Conservation (phyloP, 2,797 vertebrate genomes). For the Sylvilagus floridanus region DNA sequence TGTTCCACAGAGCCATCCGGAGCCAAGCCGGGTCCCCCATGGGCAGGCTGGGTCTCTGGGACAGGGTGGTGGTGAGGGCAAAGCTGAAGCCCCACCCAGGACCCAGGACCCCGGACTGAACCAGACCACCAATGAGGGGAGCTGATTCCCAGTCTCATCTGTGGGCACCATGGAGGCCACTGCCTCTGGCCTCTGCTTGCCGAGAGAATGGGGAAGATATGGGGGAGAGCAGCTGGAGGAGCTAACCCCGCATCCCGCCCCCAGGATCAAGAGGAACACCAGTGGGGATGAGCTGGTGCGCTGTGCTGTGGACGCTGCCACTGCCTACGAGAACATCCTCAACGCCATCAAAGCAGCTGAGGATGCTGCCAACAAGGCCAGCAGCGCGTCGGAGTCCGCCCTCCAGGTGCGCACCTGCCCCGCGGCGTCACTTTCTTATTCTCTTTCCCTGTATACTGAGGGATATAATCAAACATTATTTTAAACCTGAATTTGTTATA, state of each 20-base stretch:
- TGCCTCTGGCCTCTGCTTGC: neutral
- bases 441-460: neutral
- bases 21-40: neutral
- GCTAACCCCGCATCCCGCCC: neutral
- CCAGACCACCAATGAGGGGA: neutral
- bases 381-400: conserved; percentile 91
- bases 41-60: neutral
- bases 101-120: neutral
- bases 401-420: conserved; percentile 88
- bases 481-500: neutral
- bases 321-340: conserved; percentile 95
- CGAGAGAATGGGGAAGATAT: neutral
- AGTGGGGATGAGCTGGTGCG: conserved; percentile 91
- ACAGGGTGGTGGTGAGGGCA: neutral
- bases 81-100: neutral
- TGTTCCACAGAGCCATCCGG: too few relatives aligned
- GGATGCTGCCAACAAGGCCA: conserved; percentile 92
- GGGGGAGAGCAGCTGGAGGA: neutral
- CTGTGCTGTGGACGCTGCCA: conserved; percentile 93
- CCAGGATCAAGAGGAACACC: conserved; percentile 91
- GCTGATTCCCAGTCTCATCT: neutral
- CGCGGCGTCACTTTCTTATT: neutral
- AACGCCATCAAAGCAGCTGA: conserved; percentile 94
- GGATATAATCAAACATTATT: neutral
- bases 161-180: neutral